Evolutionary conservation across 2,888 invertebrate genomes (phyloP), one percentile per base, ranked within the genome.

Genomic region (Pegoplata infirma): DNA sequence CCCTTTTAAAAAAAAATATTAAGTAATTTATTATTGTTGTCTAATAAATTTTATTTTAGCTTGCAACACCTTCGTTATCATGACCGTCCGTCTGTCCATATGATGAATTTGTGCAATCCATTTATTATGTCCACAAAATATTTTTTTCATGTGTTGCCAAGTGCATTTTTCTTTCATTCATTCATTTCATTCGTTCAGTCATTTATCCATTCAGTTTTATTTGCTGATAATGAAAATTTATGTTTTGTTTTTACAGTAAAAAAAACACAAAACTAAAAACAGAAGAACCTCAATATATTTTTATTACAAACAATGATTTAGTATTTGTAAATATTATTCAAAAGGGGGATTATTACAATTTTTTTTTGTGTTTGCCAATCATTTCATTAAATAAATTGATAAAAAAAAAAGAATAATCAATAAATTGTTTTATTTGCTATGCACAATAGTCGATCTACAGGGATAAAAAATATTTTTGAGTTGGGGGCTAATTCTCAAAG

Each of bases 221-320:
- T 44, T 23, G 66, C 44, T 49, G 66, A 66, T 66, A 66, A 66
- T 66, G 55, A 55, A 55, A 66, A 66, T 55, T 55, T 25, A 55
- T 66, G 49, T 4, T 49, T 49, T 49, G 21, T 21, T 46, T 46
- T 17, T 49, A 49, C n/a, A 49, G 6, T 5, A n/a, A 44, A 44
- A n/a, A 44, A 49, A 10, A 49, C 5, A 19, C 7, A 44, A 25
- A 25, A 25, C 25, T 25, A 6, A 25, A n/a, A n/a, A n/a, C n/a
- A n/a, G n/a, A n/a, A n/a, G n/a, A n/a, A n/a, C n/a, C n/a, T n/a
- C n/a, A n/a, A n/a, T n/a, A n/a, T n/a, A n/a, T n/a, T n/a, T n/a
- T 32, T 10, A 10, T 32, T 32, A 32, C 32, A 32, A 5, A 8
- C 32, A 32, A 32, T 32, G 32, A 7, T n/a, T n/a, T n/a, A n/a